Base-by-base conservation (phyloP, 2,113 vertebrate genomes). In the Pteronura brasiliensis region DNA sequence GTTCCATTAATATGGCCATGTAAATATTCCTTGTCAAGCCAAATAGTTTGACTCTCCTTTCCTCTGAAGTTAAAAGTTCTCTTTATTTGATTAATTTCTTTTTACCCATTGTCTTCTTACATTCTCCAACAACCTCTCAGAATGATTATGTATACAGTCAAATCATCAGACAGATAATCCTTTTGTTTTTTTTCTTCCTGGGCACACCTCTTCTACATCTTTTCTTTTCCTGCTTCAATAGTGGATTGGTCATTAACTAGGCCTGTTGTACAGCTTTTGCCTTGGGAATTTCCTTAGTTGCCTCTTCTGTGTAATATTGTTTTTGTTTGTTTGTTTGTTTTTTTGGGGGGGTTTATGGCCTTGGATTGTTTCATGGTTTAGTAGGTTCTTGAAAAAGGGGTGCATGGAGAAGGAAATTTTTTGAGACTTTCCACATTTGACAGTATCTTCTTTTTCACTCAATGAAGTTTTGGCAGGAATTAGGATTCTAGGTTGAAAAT, bases 11-110 rank as follows among this genome's bases (percentile, higher is more conserved):
- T 92, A 76, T 92, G 21, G 34, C 44, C 39, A 34, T 92, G 82
- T 87, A 81, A 94, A 83, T 92, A 95, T 92, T 69, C 18, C 25
- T 49, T 90, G 4, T 76, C n/a, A 57, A 69, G 67, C 47, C 15
- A 96, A n/a, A 27, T 61, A 83, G 39, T 69, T 69, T 92, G 59
- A 65, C 55, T 90, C 81, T 90, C 71, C 23, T 91, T 55, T 91
- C n/a, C 52, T 92, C 65, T 76, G 52, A 92, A 10, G 20, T 82
- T 96, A 67, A 94, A 90, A 86, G 42, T 74, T 69, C 42, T 90
- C 61, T 61, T 25, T 63, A 61, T 86, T 90, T 94, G 65, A 87
- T 94, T 91, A 57, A 65, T 77, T 92, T 88, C 8, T 12, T 42
- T 86, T 82, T 88, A 65, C 13, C 4, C 18, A 21, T 94, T 76